Base-by-base conservation (phyloP, 2,888 invertebrate species). In the Melanostoma scalare region DNA sequence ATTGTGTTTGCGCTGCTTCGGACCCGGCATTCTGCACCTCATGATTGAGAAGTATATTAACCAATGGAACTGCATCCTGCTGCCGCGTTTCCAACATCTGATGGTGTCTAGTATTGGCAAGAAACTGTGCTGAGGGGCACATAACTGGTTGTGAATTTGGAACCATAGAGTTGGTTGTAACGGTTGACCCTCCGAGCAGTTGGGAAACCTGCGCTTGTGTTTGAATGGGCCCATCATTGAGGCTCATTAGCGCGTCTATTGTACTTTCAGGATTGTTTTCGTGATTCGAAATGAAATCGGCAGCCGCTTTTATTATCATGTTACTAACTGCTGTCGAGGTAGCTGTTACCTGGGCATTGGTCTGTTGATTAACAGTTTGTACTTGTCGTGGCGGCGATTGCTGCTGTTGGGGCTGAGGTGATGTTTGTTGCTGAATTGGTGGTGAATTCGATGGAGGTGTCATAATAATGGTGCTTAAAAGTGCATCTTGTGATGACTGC, bases 241-340 rank as follows among this genome's bases (percentile, higher is more conserved):
- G 75, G 60, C 87, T 85, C 75, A 88, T 87, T 31, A 88, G 67
- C 6, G 86, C 87, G 61, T 86, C 86, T 35, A 86, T 82, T 40
- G 87, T 85, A 31, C 86, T 86, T 60, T 86, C 86, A 1, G 78
- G 60, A 35, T 93, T 93, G 44, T 93, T 92, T 67, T 92, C 91
- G 91, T 93, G 93, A 0, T 94, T 94, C 56, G 94, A 94, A 9
- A 95, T 92, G 86, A 94, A 93, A 90, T 95, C 95, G 0, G 94
- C 95, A 0, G 95, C 94, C 4, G 95, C 95, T 89, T 94, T 95
- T 68, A 95, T 92, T 53, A 96, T 93, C 93, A 96, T 95, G n/a
- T 94, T 94, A 81, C 90, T 90, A 86, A 95, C 95, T 86, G 90
- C 90, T 9, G 90, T 89, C 1, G 90, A 88, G 0, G 90, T 89